phyloP scores from a whole-genome alignment of 2,888 invertebrate genomes.

The Exephanes ischioxanthus region DNA sequence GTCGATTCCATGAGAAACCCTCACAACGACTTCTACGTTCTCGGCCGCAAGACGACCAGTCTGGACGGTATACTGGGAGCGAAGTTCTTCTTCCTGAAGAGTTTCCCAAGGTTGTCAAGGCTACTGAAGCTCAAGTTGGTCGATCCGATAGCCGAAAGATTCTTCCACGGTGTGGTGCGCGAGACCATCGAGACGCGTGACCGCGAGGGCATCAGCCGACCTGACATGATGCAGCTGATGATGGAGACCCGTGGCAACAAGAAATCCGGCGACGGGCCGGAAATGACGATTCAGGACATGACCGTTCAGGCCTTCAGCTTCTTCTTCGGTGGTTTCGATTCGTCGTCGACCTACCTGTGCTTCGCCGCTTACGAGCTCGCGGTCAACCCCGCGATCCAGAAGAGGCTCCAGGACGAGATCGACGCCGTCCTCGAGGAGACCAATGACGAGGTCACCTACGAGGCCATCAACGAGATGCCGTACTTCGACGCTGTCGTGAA shows the following conservation, averaged over 20 bases:
- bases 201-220: slow-evolving; percentile 74
- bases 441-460: slow-evolving; percentile 83
- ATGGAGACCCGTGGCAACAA: slow-evolving; percentile 82
- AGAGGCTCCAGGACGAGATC: slow-evolving; percentile 78
- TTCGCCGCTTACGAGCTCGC: slow-evolving; percentile 75
- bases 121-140: slow-evolving; percentile 24
- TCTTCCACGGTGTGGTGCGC: slow-evolving; percentile 37
- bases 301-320: slow-evolving; percentile 84
- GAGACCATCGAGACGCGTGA: slow-evolving; percentile 54
- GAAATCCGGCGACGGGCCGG: background rate
- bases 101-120: slow-evolving; percentile 56
- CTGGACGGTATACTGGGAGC: slow-evolving; percentile 59
- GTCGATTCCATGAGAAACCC: slow-evolving; percentile 80
- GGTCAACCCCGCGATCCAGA: slow-evolving; percentile 74
- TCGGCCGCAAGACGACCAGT: slow-evolving; percentile 75
- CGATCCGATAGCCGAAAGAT: background rate
- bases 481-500: slow-evolving; percentile 86
- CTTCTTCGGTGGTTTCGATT: slow-evolving; percentile 79
- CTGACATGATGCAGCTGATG: slow-evolving; percentile 86
- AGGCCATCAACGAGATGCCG: slow-evolving; percentile 85
- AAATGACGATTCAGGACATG: slow-evolving; percentile 78
- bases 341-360: slow-evolving; percentile 74
- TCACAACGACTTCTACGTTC: slow-evolving; percentile 79
- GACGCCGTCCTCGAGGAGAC: slow-evolving; percentile 74
- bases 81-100: slow-evolving; percentile 66